Evolutionary conservation across 2,113 vertebrate species (phyloP).

Genomic region (Toxostoma redivivum): DNA sequence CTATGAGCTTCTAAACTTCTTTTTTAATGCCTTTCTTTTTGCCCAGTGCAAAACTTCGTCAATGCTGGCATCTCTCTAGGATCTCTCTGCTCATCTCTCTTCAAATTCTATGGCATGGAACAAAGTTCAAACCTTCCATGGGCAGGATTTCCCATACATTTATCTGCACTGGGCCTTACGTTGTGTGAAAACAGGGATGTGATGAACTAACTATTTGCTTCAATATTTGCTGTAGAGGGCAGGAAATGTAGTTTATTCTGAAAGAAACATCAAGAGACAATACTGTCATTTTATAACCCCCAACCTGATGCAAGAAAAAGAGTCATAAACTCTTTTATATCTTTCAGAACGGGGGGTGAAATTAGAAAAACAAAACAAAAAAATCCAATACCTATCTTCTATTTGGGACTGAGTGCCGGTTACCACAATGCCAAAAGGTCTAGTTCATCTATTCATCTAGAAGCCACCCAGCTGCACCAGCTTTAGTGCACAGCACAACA

Average conservation of each 20-base stretch:
- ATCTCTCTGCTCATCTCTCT: not conserved
- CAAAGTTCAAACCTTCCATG: not conserved
- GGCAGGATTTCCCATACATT: not conserved
- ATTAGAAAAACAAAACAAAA: not conserved
- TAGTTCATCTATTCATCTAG: not conserved
- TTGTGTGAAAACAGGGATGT: not conserved
- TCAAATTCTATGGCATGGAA: not conserved
- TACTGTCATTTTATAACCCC: not conserved
- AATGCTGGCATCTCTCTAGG: not conserved
- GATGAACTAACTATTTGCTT: not conserved
- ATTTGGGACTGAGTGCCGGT: not conserved
- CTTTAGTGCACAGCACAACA: not conserved
- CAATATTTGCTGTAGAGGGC: not conserved
- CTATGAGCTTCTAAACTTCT: not conserved
- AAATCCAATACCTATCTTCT: not conserved
- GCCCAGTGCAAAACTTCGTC: not conserved
- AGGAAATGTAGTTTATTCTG: not conserved
- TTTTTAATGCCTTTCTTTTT: not conserved
- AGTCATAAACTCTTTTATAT: not conserved
- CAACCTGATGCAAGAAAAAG: not conserved
- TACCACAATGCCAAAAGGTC: not conserved
- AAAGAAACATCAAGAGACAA: not conserved
- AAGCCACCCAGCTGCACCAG: not conserved
- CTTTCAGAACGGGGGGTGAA: rapidly evolving
- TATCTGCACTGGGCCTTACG: not conserved